Percentiles rank a stretch among this genome's conserved stretches.
Evolutionary conservation across 2,888 invertebrate species (phyloP).

Genomic region (Doris montereyensis): DNA sequence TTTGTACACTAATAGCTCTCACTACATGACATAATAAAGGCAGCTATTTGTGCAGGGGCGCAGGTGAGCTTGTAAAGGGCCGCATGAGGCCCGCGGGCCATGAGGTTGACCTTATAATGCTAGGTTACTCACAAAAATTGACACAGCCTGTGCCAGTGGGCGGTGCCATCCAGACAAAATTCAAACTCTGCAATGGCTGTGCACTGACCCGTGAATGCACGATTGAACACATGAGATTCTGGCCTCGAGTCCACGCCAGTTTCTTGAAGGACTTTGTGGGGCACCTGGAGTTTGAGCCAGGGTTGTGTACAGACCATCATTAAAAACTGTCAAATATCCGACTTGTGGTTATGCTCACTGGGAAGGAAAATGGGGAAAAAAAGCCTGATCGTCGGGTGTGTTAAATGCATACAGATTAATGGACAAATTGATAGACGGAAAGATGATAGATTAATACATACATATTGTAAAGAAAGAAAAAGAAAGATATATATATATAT

Average conservation of each 20-base stretch:
- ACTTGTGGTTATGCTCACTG: conserved; percentile 69
- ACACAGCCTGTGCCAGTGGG: conserved; percentile 71
- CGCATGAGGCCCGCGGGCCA: too few relatives aligned
- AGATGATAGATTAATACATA: too few relatives aligned
- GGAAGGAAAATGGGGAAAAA: not conserved
- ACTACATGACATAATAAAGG: too few relatives aligned
- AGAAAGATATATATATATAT: too few relatives aligned
- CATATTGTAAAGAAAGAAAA: too few relatives aligned
- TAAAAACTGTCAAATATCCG: conserved; percentile 70
- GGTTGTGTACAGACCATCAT: conserved; percentile 70
- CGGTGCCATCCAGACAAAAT: conserved; percentile 71
- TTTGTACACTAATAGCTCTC: too few relatives aligned
- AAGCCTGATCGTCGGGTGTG: too few relatives aligned
- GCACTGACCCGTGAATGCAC: conserved; percentile 68
- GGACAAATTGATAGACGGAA: too few relatives aligned
- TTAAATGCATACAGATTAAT: too few relatives aligned
- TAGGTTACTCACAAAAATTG: conserved; percentile 71
- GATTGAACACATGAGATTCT: conserved; percentile 69
- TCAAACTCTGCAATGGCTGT: conserved; percentile 61
- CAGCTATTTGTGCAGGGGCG: too few relatives aligned
- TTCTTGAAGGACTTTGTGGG: conserved; percentile 18
- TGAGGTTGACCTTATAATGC: too few relatives aligned
- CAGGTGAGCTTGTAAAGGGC: too few relatives aligned
- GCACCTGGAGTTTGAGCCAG: conserved; percentile 49
- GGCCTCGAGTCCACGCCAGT: conserved; percentile 52